Evolutionary conservation across 2,113 vertebrate genomes (phyloP).

Genomic region (Mola mola): DNA sequence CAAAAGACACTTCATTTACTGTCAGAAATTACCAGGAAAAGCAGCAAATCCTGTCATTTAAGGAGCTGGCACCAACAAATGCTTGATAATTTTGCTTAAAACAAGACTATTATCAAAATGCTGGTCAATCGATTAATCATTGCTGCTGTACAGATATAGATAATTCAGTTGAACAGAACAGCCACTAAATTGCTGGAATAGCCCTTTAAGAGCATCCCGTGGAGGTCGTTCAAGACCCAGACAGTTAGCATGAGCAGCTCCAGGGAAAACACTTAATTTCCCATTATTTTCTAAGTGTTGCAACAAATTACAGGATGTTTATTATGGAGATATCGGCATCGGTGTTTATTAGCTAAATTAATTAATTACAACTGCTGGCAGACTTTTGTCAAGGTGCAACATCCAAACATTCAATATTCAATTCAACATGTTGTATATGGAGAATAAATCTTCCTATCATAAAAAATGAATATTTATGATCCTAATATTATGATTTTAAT

Average conservation of each 20-base stretch:
- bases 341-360: background rate
- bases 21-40: no score
- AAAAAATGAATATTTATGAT: background rate
- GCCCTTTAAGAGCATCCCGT: background rate
- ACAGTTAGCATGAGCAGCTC: background rate
- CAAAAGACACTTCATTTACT: no score
- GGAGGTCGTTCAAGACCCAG: background rate
- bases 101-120: no score
- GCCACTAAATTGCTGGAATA: background rate
- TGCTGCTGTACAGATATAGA: no score
- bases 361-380: no score
- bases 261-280: background rate
- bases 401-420: background rate
- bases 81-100: no score
- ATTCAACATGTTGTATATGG: background rate
- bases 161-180: no score
- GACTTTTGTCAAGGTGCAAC: background rate
- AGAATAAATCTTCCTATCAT: background rate
- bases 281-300: background rate
- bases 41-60: no score
- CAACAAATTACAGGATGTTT: background rate
- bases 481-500: no score
- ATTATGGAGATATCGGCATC: background rate
- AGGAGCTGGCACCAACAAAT: no score
- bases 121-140: no score